A percentile compares a stretch with the other conserved stretches of the same genome.
phyloP scores from a whole-genome alignment of 2,113 vertebrate genomes.

The Cottus gobio region DNA sequence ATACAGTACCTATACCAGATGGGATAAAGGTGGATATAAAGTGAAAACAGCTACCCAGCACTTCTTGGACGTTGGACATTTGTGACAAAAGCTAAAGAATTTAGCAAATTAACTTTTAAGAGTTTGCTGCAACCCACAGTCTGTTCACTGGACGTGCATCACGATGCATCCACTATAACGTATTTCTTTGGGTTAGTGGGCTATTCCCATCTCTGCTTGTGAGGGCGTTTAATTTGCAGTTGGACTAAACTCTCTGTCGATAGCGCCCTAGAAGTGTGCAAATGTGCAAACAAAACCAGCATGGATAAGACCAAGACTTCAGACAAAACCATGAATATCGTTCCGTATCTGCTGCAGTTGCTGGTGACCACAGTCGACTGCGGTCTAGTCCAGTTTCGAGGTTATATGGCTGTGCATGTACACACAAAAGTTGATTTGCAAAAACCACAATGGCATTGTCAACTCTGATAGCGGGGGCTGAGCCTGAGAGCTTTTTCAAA shows the following conservation, averaged over 20 bases:
- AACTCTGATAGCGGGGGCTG: background rate
- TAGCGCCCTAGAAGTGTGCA: background rate
- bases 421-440: background rate
- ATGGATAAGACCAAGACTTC: background rate
- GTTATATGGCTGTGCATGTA: background rate
- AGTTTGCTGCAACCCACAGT: background rate
- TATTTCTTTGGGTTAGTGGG: background rate
- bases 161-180: background rate
- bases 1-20: background rate
- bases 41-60: background rate
- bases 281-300: conserved; percentile 2
- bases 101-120: background rate
- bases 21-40: background rate
- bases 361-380: background rate
- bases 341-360: background rate
- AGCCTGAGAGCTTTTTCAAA: background rate
- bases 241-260: background rate
- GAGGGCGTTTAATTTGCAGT: background rate
- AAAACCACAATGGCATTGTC: background rate
- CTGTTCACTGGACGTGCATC: background rate
- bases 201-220: background rate
- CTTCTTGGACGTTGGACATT: background rate
- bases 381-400: background rate
- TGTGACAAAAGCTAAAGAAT: background rate
- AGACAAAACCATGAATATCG: background rate